Conservation (phyloP, 2,888 invertebrate genomes). For the Sarcophaga carnaria region DNA sequence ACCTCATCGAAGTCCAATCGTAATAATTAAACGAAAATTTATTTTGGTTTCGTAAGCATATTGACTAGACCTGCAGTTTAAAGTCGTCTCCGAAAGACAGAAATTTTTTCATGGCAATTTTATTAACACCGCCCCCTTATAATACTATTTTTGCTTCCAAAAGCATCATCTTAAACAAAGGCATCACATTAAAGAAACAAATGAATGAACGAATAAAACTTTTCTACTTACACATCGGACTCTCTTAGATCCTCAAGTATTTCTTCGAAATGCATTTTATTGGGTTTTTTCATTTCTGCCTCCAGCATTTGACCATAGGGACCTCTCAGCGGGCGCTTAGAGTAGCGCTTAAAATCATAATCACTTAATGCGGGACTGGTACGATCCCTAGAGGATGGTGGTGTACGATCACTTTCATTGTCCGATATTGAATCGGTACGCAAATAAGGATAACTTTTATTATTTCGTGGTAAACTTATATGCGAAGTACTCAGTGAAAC, state of each 20-base stretch:
- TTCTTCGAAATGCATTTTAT: slow-evolving; percentile 83
- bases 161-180: too few species aligned
- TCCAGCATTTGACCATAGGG: slow-evolving; percentile 92
- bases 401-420: slow-evolving; percentile 86
- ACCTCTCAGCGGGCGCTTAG: slow-evolving; percentile 88
- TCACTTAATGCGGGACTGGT: slow-evolving; percentile 83
- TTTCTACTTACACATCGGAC: slow-evolving; percentile 77
- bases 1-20: too few species aligned
- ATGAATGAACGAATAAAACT: not conserved
- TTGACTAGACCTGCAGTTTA: too few species aligned
- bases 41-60: too few species aligned
- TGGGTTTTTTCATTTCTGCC: slow-evolving; percentile 90
- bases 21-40: too few species aligned
- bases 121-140: too few species aligned
- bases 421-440: slow-evolving; percentile 88
- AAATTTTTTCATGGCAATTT: too few species aligned
- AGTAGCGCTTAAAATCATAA: slow-evolving; percentile 87
- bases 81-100: too few species aligned
- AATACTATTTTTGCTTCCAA: too few species aligned
- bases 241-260: slow-evolving; percentile 82
- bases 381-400: slow-evolving; percentile 83
- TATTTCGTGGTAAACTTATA: slow-evolving; percentile 68
- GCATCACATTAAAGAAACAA: not conserved
- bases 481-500: slow-evolving; percentile 61
- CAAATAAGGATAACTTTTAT: slow-evolving; percentile 77